Conservation (phyloP, 2,888 invertebrate species). For the Aradus depressus region DNA sequence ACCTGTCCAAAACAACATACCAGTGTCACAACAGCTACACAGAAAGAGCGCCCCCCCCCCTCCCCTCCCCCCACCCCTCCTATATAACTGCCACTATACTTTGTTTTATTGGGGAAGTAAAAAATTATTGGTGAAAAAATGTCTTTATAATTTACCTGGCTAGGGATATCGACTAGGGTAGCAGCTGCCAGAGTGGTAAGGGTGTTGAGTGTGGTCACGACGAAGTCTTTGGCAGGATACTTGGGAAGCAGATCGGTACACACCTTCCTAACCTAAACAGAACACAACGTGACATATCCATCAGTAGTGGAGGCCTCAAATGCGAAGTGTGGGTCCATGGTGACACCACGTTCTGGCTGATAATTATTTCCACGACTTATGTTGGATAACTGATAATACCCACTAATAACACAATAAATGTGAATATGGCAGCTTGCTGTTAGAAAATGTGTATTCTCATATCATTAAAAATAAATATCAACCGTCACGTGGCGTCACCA, state of each 20-base stretch:
- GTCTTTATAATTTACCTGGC: too few relatives aligned
- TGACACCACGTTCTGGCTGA: too few relatives aligned
- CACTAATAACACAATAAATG: not conserved
- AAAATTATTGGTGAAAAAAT: too few relatives aligned
- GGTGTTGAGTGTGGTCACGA: constrained; percentile 70
- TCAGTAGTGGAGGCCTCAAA: too few relatives aligned
- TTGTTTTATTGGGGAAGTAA: not conserved
- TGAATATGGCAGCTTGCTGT: too few relatives aligned
- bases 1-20: constrained; percentile 24
- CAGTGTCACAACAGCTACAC: not conserved
- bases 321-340: too few relatives aligned
- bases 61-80: too few relatives aligned
- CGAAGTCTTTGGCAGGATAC: constrained; percentile 70
- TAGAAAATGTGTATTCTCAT: too few relatives aligned
- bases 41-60: too few relatives aligned
- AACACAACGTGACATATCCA: not conserved
- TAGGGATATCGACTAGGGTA: constrained; percentile 80
- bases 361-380: not conserved
- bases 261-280: constrained; percentile 52
- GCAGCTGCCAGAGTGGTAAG: constrained; percentile 78
- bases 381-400: not conserved
- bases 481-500: too few relatives aligned
- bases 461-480: too few relatives aligned
- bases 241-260: constrained; percentile 62
- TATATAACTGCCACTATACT: not conserved